Evolutionary conservation across 2,888 invertebrate species (phyloP).

Genomic region (Ephialtes manifestator): DNA sequence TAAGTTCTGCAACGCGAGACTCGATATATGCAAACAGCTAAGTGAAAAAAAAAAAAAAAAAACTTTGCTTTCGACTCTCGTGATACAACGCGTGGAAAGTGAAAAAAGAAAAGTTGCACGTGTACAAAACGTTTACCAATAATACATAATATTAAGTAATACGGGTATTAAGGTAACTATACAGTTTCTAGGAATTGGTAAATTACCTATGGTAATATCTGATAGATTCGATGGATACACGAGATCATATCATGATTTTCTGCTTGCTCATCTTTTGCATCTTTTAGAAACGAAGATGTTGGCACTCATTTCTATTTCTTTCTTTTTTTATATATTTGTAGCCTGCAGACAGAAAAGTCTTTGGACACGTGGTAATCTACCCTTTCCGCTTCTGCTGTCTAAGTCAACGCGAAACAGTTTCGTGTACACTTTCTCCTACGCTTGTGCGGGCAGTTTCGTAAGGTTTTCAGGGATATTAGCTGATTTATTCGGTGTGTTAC

Average conservation of each 20-base stretch:
- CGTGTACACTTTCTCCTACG: constrained; percentile 50
- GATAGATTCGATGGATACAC: background rate
- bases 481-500: constrained; percentile 34
- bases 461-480: constrained; percentile 37
- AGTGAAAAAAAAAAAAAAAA: background rate
- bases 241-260: constrained; percentile 24
- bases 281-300: constrained; percentile 10
- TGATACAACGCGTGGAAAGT: constrained; percentile 39
- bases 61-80: constrained; percentile 25
- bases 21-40: background rate
- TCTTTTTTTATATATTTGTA: background rate
- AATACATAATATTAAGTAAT: constrained; percentile 55
- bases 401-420: constrained; percentile 42
- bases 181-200: constrained; percentile 6
- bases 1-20: constrained; percentile 21
- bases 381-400: constrained; percentile 31
- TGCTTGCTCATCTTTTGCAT: background rate
- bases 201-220: constrained; percentile 22
- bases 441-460: constrained; percentile 48
- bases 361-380: constrained; percentile 38
- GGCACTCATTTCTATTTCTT: background rate
- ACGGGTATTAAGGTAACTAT: constrained; percentile 22
- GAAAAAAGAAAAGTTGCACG: constrained; percentile 43
- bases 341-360: constrained; percentile 13
- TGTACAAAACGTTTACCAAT: constrained; percentile 41